A percentile compares a stretch with the other conserved stretches of the same genome.
Evolutionary conservation across 1,140 invertebrate species (phyloP).

Genomic region (Dryas iulia): DNA sequence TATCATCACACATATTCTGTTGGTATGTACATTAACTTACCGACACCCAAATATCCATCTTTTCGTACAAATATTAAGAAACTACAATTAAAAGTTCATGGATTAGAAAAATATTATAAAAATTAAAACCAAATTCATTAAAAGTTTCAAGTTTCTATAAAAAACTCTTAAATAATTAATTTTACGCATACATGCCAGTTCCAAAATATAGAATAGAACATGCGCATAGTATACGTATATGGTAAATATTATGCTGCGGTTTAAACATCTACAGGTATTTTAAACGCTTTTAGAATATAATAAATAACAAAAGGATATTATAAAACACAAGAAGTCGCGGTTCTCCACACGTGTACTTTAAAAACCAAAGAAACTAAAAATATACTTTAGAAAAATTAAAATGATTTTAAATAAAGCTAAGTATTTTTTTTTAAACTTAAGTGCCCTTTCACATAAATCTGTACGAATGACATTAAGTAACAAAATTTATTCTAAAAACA

Average conservation of each 20-base stretch:
- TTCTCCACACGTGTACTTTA: background rate
- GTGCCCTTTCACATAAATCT: background rate
- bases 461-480: background rate
- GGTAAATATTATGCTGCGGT: background rate
- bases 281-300: background rate
- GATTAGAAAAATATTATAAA: background rate
- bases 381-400: background rate
- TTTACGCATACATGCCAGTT: background rate
- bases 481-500: background rate
- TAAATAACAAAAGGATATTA: background rate
- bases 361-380: too few relatives aligned
- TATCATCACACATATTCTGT: background rate
- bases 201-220: background rate
- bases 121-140: constrained; percentile 11
- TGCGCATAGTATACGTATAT: background rate
- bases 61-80: constrained; percentile 4
- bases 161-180: background rate
- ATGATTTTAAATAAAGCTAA: background rate
- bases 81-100: background rate
- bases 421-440: background rate
- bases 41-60: background rate
- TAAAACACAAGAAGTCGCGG: background rate
- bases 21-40: background rate
- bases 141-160: constrained; percentile 14
- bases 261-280: background rate